A percentile compares a stretch with the other conserved stretches of the same genome.
Conservation (phyloP, 92 coral and sea anemone species). For the Epizoanthus fatuus region DNA sequence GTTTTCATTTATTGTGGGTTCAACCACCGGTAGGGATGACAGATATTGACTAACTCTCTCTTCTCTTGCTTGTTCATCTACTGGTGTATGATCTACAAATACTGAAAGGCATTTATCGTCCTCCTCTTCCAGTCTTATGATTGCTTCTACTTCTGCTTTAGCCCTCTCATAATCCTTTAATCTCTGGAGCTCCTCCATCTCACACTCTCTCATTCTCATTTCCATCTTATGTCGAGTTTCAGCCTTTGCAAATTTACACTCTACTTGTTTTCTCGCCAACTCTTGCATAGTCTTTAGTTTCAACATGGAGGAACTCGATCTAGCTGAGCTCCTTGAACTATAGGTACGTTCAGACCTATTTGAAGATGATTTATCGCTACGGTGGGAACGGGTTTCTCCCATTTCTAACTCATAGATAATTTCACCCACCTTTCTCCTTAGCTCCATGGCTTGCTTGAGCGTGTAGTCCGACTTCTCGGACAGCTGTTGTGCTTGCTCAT, state of each 20-base stretch:
- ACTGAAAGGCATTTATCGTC: neutral
- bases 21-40: slow-evolving; percentile 5
- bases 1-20: too few relatives aligned
- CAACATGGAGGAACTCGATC: too few relatives aligned
- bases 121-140: slow-evolving; percentile 49
- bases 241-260: slow-evolving; percentile 44
- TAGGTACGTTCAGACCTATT: too few relatives aligned
- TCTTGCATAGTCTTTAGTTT: too few relatives aligned
- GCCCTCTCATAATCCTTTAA: slow-evolving; percentile 57
- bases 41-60: slow-evolving; percentile 41
- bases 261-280: slow-evolving; percentile 50
- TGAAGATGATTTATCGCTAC: neutral
- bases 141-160: slow-evolving; percentile 59
- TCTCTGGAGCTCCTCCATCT: slow-evolving; percentile 52
- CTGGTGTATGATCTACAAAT: neutral
- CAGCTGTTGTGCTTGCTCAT: slow-evolving; percentile 7
- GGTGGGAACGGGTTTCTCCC: slow-evolving; percentile 33
- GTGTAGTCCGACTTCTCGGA: slow-evolving; percentile 7
- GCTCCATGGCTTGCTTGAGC: slow-evolving; percentile 56
- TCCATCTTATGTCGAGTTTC: slow-evolving; percentile 57
- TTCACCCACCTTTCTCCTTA: slow-evolving; percentile 42
- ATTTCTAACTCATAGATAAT: slow-evolving; percentile 58
- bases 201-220: slow-evolving; percentile 47
- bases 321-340: too few relatives aligned
- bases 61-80: slow-evolving; percentile 12